Base-by-base conservation (phyloP, 2,797 vertebrate genomes). In the Tarsius wallacei region DNA sequence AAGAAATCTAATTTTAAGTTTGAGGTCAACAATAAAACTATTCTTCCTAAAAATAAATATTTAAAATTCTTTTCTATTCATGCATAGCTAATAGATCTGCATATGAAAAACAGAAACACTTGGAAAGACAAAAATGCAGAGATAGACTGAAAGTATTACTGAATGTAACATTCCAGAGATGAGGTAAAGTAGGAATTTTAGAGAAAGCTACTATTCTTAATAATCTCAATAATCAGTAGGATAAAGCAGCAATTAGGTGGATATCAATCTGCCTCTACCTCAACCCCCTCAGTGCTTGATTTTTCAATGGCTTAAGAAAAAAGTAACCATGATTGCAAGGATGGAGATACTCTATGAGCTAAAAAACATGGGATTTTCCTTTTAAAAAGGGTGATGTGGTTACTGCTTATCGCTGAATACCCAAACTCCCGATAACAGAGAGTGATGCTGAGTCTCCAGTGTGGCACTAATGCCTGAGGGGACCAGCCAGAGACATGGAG, bases 1-100 rank as follows among this genome's bases (percentile, higher is more conserved):
- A 53, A 96, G 11, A 94, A 73, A 90, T 76, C 26, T 36, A 94
- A 70, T 83, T 91, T 89, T 89, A 90, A 91, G 28, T 49, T 80
- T 6, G 70, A 57, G 9, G n/a, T 49, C 33, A 82, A 63, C 36
- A 59, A 78, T 80, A 57, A 59, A 42, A 74, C 33, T 71, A 88
- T 83, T 94, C 73, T 86, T 90, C 26, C 42, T 28, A 33, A 36
- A 91, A 78, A 51, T 21, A 42, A 16, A 2, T 89, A n/a, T 55
- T 82, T 82, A 64, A 87, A 92, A 73, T 73, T 76, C 28, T 63
- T 24, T 24, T 92, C 31, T 53, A 8, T 49, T 68, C 19, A 63
- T n/a, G 13, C 49, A 28, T 24, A 92, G 15, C 4, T 61, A 42
- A 63, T 21, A 74, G 47, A 87, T 47, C 24, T 49, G 21, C 11